phyloP scores from a whole-genome alignment of 2,797 vertebrate genomes.

The Sebastes ruberrimus region DNA sequence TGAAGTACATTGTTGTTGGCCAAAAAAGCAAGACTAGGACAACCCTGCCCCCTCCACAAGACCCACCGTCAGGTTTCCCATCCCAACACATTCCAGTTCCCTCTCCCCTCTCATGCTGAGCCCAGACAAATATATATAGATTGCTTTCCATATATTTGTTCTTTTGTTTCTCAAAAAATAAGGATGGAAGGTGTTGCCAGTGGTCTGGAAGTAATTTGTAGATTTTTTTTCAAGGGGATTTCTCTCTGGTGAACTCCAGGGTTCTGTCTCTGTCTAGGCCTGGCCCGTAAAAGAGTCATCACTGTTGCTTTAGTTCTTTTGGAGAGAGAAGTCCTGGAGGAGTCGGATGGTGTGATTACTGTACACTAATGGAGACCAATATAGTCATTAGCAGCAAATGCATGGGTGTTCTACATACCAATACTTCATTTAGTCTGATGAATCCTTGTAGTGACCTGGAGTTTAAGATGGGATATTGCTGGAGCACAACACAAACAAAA shows the following conservation, averaged over 20 bases:
- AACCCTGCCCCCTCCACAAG: neutral
- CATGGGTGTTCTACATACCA: neutral
- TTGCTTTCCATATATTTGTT: conserved; percentile 45
- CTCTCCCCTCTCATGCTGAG: conserved; percentile 8
- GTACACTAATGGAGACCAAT: neutral
- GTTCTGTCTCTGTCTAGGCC: conserved; percentile 14
- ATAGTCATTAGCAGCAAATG: neutral
- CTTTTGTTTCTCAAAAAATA: conserved; percentile 26
- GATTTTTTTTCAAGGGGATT: conserved; percentile 15
- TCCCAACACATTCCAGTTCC: neutral
- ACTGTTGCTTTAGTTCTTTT: neutral
- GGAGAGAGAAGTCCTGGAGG: conserved; percentile 3
- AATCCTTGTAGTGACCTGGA: neutral
- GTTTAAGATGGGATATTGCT: conserved; percentile 1
- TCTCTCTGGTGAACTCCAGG: conserved; percentile 12
- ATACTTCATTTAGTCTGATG: neutral
- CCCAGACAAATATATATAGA: conserved; percentile 18
- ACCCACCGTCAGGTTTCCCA: conserved; percentile 12
- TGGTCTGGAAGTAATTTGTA: conserved; percentile 63
- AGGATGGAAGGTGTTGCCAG: conserved; percentile 8
- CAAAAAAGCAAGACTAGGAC: conserved; percentile 11
- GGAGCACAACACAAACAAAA: conserved; percentile 8
- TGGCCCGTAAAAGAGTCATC: conserved; percentile 23
- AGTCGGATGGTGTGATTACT: conserved; percentile 23
- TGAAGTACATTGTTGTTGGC: conserved; percentile 41